These are phyloP conservation scores for Acridotheres tristis DNA, from an alignment of 2,797 vertebrate species.

Conservation along the genomic window DNA sequence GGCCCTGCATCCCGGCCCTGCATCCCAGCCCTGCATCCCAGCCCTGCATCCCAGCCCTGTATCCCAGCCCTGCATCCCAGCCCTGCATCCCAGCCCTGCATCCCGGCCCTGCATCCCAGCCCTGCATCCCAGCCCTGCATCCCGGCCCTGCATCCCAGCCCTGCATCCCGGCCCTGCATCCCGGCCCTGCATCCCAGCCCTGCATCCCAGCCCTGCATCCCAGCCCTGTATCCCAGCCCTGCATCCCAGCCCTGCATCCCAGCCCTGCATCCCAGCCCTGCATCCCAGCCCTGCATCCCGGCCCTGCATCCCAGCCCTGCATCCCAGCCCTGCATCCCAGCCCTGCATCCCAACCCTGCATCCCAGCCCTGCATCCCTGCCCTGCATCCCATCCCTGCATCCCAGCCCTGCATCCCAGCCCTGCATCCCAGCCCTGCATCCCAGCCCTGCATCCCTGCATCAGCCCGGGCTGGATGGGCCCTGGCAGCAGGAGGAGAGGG, in stretches of 20 bases:
- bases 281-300: no score
- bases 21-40: fast-evolving
- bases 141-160: no score
- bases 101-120: no score
- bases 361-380: not conserved
- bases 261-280: not conserved
- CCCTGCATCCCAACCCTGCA: no score
- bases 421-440: not conserved
- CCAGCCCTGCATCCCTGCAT: fast-evolving
- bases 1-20: not conserved
- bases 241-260: not conserved
- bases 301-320: not conserved
- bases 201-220: not conserved
- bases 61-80: no score
- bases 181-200: no score
- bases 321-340: no score
- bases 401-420: not conserved
- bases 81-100: no score
- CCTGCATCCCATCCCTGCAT: no score
- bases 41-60: no score
- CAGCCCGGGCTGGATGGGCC: fast-evolving
- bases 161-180: not conserved
- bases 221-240: not conserved
- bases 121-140: not conserved
- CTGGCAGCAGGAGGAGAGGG: not conserved